Evolutionary conservation across 1,140 invertebrate genomes (phyloP).

Genomic region (Bombyx mandarina): DNA sequence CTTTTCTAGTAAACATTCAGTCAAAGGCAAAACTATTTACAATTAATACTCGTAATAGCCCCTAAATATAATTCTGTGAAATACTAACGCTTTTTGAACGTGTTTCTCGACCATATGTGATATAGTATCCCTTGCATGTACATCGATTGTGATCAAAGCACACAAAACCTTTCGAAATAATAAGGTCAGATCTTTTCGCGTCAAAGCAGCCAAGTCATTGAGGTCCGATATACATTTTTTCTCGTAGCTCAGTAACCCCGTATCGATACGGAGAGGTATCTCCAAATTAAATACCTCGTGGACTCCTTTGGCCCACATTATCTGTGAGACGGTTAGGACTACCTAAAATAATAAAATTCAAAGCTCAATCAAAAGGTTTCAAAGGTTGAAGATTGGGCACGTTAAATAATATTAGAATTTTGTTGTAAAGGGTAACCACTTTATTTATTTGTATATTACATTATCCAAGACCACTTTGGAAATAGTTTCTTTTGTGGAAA

Average conservation of each 20-base stretch:
- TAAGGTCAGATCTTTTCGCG: slow-evolving; percentile 78
- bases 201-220: slow-evolving; percentile 83
- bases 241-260: slow-evolving; percentile 78
- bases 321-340: slow-evolving; percentile 86
- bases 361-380: too few relatives aligned
- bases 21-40: too few relatives aligned
- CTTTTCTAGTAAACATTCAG: too few relatives aligned
- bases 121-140: slow-evolving; percentile 88
- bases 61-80: slow-evolving; percentile 7
- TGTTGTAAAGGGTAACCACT: too few relatives aligned
- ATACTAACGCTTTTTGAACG: slow-evolving; percentile 73
- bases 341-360: slow-evolving; percentile 34
- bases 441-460: too few relatives aligned
- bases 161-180: slow-evolving; percentile 82
- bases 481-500: background rate
- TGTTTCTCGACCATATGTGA: slow-evolving; percentile 78
- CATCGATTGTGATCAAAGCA: slow-evolving; percentile 89
- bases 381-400: too few relatives aligned
- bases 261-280: slow-evolving; percentile 43
- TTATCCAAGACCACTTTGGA: too few relatives aligned
- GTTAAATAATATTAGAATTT: too few relatives aligned
- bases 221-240: slow-evolving; percentile 80
- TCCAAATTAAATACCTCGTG: slow-evolving; percentile 78
- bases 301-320: slow-evolving; percentile 87
- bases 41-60: background rate